A percentile compares a stretch with the other conserved stretches of the same genome.
Conservation (phyloP, 1,140 invertebrate species). For the Sogatella furcifera region DNA sequence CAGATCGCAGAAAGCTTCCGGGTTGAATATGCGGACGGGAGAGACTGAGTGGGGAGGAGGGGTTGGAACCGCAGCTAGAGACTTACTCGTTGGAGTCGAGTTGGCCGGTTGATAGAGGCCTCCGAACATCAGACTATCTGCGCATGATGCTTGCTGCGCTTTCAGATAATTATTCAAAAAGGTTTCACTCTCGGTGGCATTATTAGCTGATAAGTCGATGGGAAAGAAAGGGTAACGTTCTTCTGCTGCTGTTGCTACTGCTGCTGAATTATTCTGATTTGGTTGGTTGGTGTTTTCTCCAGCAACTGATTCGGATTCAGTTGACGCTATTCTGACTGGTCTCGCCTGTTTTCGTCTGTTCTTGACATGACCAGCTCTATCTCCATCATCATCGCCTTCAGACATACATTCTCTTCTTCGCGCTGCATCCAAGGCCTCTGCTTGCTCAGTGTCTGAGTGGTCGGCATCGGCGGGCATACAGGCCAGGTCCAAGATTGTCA, state of each 20-base stretch:
- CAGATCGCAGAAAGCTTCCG: slow-evolving; percentile 88
- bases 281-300: background rate
- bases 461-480: slow-evolving; percentile 14
- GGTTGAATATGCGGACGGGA: slow-evolving; percentile 65
- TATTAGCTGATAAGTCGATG: background rate
- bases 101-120: background rate
- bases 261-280: background rate
- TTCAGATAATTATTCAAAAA: background rate
- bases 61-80: background rate
- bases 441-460: slow-evolving; percentile 6
- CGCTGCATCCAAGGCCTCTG: slow-evolving; percentile 1
- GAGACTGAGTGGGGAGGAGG: slow-evolving; percentile 10
- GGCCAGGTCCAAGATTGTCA: slow-evolving; percentile 13
- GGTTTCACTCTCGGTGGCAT: background rate
- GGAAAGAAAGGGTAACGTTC: too few relatives aligned
- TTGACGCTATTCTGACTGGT: slow-evolving; percentile 23
- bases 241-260: too few relatives aligned
- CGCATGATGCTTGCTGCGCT: background rate
- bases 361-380: slow-evolving; percentile 19
- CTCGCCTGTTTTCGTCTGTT: slow-evolving; percentile 27
- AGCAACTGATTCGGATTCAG: slow-evolving; percentile 6
- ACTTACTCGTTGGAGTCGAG: background rate
- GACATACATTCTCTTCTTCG: slow-evolving; percentile 11
- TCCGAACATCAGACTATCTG: slow-evolving; percentile 3
- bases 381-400: slow-evolving; percentile 17